These are phyloP conservation scores for Hylaeus volcanicus DNA, from an alignment of 1,140 invertebrate species.

Conservation along the genomic window DNA sequence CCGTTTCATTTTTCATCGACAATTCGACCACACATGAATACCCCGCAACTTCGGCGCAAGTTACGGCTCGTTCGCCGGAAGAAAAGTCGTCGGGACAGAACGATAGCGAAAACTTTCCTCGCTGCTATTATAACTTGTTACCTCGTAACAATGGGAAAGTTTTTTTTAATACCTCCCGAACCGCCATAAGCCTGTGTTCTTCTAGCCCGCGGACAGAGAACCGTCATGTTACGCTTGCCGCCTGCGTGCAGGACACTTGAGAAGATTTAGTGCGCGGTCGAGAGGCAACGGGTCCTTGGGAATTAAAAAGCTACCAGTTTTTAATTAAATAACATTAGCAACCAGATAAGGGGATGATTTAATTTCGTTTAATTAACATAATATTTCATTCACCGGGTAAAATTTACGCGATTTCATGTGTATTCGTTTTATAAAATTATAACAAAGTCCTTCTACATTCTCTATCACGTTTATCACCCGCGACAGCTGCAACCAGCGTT, in stretches of 20 bases:
- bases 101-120: slow-evolving; percentile 30
- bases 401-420: too few species aligned
- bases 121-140: slow-evolving; percentile 42
- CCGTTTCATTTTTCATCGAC: slow-evolving; percentile 15
- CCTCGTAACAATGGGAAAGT: slow-evolving; percentile 37
- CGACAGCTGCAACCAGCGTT: too few species aligned
- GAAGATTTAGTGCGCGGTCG: slow-evolving; percentile 11
- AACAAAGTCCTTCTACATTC: too few species aligned
- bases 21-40: slow-evolving; percentile 27
- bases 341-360: not conserved
- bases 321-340: slow-evolving; percentile 8
- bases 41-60: not conserved
- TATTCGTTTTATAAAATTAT: too few species aligned
- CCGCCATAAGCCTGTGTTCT: slow-evolving; percentile 14
- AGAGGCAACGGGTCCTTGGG: not conserved
- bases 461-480: too few species aligned
- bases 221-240: not conserved
- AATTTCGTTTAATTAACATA: not conserved
- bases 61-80: slow-evolving; percentile 16
- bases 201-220: not conserved
- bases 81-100: slow-evolving; percentile 23
- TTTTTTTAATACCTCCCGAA: slow-evolving; percentile 43
- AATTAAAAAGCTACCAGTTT: not conserved
- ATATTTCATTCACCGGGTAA: too few species aligned
- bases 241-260: not conserved